Conservation (phyloP, 53 echinoderm and acorn worm species). For the Glandiceps talaboti region DNA sequence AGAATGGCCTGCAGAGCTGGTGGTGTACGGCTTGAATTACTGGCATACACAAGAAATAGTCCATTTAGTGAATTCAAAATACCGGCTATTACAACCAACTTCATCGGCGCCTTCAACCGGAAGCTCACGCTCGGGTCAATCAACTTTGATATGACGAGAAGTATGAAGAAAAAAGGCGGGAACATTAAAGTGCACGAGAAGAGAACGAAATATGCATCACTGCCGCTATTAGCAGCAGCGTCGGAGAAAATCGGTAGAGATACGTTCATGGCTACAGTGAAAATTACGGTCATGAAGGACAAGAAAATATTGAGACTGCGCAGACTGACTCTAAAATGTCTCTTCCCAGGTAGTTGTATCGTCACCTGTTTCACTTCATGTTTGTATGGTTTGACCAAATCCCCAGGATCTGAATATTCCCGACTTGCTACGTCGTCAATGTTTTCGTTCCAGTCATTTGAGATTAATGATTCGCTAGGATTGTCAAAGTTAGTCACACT, state of each 20-base stretch:
- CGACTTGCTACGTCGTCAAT: too few relatives aligned
- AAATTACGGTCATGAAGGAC: conserved; percentile 48
- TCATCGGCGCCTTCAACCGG: conserved; percentile 19
- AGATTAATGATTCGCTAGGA: too few relatives aligned
- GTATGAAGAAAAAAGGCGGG: conserved; percentile 61
- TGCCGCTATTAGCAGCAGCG: conserved; percentile 25
- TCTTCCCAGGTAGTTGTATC: background rate
- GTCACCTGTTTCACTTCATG: too few relatives aligned
- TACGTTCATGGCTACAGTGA: conserved; percentile 54
- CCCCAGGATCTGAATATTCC: too few relatives aligned
- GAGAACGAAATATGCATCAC: conserved; percentile 65
- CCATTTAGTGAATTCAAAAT: conserved; percentile 64
- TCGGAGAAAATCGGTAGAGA: conserved; percentile 59
- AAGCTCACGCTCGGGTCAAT: conserved; percentile 29
- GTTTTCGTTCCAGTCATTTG: too few relatives aligned
- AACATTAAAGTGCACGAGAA: conserved; percentile 62
- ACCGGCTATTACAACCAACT: conserved; percentile 22
- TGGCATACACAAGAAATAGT: conserved; percentile 74
- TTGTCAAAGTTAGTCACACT: too few relatives aligned
- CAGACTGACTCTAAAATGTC: background rate
- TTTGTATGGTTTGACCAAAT: too few relatives aligned
- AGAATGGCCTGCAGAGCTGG: conserved; percentile 71
- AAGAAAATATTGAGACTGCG: conserved; percentile 52
- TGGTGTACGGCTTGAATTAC: conserved; percentile 43
- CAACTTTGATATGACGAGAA: conserved; percentile 47